Conservation (phyloP, 2,888 invertebrate species). For the Margaritifera margaritifera region DNA sequence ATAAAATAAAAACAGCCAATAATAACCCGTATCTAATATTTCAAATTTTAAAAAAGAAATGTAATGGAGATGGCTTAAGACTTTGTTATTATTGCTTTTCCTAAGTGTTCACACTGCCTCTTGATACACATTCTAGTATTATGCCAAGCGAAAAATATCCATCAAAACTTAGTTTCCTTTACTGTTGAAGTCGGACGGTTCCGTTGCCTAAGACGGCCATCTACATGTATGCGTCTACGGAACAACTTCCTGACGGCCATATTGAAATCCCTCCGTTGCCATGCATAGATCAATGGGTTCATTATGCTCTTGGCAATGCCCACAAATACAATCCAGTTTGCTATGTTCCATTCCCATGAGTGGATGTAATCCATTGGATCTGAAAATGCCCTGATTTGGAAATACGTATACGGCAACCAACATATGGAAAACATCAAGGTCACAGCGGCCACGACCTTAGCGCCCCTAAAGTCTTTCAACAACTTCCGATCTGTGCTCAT, state of each 20-base stretch:
- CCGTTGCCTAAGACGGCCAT: no score
- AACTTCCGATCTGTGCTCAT: neutral
- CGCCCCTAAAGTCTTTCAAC: constrained; percentile 21
- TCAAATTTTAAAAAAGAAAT: no score
- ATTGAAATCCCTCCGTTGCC: constrained; percentile 41
- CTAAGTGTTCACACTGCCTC: no score
- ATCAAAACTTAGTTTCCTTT: no score
- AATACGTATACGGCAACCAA: constrained; percentile 38
- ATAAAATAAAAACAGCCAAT: no score
- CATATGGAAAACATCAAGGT: constrained; percentile 32
- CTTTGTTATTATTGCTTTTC: no score
- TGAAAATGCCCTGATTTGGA: constrained; percentile 28
- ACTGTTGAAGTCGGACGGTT: no score
- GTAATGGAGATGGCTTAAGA: no score
- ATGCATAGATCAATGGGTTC: constrained; percentile 45
- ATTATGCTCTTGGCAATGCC: constrained; percentile 37
- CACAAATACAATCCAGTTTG: constrained; percentile 39
- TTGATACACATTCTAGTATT: no score
- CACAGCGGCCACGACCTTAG: constrained; percentile 30
- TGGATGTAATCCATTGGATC: constrained; percentile 8
- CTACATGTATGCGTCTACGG: no score
- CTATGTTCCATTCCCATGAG: constrained; percentile 17
- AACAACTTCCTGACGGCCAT: constrained; percentile 20
- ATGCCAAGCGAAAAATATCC: no score
- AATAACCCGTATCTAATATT: no score